A percentile compares a stretch with the other conserved stretches of the same genome.
These are phyloP conservation scores for human (Homo sapiens) DNA, from an alignment of 2,113 vertebrate species.

Conservation along the genomic window GRCh38 chr4:172637501-172638000, in stretches of 20 bases:
- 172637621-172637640: constrained; percentile 44
- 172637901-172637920: not conserved
- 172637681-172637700: not conserved
- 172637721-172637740: not conserved
- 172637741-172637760: constrained; percentile 3
- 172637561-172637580: constrained; percentile 58
- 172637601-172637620: constrained; percentile 54
- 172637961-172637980: not conserved
- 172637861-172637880: not conserved
- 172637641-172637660: constrained; percentile 55
- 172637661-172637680: constrained; percentile 43
- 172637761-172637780: not conserved
- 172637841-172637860: not conserved
- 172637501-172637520: constrained; percentile 71
- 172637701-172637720: constrained; percentile 34
- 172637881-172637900: not conserved
- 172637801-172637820: not conserved
- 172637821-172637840: not conserved
- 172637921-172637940: not conserved
- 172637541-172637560: constrained; percentile 58
- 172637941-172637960: not conserved
- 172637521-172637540: constrained; percentile 53
- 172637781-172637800: not conserved
- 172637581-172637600: constrained; percentile 34
- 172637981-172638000: not conserved